Conservation (phyloP, 1,140 invertebrate species). For the Coboldia fuscipes region DNA sequence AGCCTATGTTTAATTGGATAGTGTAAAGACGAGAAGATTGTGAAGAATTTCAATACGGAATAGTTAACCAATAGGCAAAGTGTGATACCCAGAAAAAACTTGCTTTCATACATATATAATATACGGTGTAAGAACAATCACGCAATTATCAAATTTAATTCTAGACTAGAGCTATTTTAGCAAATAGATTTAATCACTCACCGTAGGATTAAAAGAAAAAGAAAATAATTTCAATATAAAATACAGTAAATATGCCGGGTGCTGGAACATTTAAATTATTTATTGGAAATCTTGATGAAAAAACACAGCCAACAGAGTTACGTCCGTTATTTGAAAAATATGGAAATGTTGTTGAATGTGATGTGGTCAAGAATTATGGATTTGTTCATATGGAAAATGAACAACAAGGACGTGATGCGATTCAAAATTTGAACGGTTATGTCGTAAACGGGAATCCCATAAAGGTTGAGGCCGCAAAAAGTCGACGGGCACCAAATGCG, state of each 20-base stretch:
- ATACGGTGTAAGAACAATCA: too few species aligned
- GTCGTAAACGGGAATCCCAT: slow-evolving; percentile 70
- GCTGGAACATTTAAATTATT: slow-evolving; percentile 87
- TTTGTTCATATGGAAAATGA: slow-evolving; percentile 95
- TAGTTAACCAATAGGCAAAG: too few species aligned
- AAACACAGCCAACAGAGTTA: slow-evolving; percentile 64
- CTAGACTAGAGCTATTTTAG: too few species aligned
- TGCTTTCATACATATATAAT: too few species aligned
- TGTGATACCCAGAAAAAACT: too few species aligned
- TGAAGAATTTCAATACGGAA: too few species aligned
- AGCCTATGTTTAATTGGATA: too few species aligned
- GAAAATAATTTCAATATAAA: too few species aligned
- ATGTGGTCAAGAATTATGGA: slow-evolving; percentile 91
- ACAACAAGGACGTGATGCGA: slow-evolving; percentile 72
- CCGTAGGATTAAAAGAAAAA: too few species aligned
- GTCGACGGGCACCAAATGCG: slow-evolving; percentile 60
- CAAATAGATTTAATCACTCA: too few species aligned
- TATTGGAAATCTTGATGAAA: slow-evolving; percentile 83
- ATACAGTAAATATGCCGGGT: slow-evolving; percentile 44
- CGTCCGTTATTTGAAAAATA: slow-evolving; percentile 82
- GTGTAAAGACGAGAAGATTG: too few species aligned
- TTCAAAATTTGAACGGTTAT: slow-evolving; percentile 76
- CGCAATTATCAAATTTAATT: too few species aligned
- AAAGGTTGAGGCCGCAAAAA: slow-evolving; percentile 78
- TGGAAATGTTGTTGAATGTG: slow-evolving; percentile 89